Evolutionary conservation across 2,113 vertebrate genomes (phyloP).

Genomic region (Crotalus horridus): DNA sequence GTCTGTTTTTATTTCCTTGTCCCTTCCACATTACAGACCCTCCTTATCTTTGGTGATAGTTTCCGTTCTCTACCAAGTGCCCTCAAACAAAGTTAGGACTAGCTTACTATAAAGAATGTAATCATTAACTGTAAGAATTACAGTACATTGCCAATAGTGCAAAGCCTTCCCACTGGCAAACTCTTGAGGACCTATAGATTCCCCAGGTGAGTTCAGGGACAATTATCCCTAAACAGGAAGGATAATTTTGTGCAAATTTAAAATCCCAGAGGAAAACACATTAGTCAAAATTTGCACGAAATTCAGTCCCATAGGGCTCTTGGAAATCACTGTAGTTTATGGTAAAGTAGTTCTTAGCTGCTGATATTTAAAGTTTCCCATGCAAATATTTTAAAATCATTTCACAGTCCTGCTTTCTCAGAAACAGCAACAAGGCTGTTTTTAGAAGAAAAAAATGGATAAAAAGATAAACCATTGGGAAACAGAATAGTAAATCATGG

Average conservation of each 20-base stretch:
- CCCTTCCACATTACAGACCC: background rate
- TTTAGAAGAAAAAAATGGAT: background rate
- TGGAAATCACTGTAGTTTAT: background rate
- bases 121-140: background rate
- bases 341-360: background rate
- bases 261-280: background rate
- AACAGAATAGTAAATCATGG: background rate
- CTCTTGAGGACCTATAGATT: background rate
- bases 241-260: background rate
- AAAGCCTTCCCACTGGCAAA: background rate
- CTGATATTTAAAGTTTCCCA: background rate
- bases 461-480: background rate
- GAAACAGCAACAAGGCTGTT: background rate
- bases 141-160: background rate
- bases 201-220: background rate
- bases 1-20: background rate
- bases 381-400: background rate
- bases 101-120: background rate
- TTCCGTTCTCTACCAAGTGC: background rate
- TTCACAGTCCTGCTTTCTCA: background rate
- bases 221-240: background rate
- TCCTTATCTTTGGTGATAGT: background rate
- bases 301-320: background rate
- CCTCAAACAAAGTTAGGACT: background rate
- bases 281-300: background rate